Evolutionary conservation across 2,113 vertebrate species (phyloP).

Genomic region (Ailuropoda melanoleuca): DNA sequence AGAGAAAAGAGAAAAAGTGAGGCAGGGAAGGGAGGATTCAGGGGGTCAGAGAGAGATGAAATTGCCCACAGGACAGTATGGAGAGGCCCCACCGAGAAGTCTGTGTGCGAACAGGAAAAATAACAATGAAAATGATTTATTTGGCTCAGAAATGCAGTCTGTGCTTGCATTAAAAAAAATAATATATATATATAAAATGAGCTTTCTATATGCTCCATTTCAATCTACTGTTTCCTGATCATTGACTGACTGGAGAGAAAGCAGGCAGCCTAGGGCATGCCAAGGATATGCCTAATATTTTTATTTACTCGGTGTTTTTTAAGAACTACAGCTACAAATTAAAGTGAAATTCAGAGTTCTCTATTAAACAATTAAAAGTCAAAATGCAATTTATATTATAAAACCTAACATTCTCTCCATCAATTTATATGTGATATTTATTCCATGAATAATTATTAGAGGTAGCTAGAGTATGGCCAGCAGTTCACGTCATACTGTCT

Average conservation of each 20-base stretch:
- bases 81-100: not conserved
- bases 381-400: not conserved
- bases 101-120: not conserved
- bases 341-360: conserved; percentile 27
- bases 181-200: too few species aligned
- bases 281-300: not conserved
- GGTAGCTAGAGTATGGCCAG: not conserved
- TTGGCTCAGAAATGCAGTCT: not conserved
- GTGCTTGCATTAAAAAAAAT: not conserved
- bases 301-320: not conserved
- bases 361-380: not conserved
- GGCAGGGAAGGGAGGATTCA: not conserved
- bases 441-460: not conserved
- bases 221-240: not conserved
- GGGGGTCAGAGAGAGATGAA: not conserved
- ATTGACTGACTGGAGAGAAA: not conserved
- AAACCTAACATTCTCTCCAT: not conserved
- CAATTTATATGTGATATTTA: not conserved
- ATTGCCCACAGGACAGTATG: not conserved
- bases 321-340: not conserved
- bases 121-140: not conserved
- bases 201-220: not conserved
- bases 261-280: not conserved
- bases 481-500: not conserved
- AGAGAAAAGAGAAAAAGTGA: not conserved